phyloP scores from a whole-genome alignment of 2,888 invertebrate species.

The Orthonevra nobilis region DNA sequence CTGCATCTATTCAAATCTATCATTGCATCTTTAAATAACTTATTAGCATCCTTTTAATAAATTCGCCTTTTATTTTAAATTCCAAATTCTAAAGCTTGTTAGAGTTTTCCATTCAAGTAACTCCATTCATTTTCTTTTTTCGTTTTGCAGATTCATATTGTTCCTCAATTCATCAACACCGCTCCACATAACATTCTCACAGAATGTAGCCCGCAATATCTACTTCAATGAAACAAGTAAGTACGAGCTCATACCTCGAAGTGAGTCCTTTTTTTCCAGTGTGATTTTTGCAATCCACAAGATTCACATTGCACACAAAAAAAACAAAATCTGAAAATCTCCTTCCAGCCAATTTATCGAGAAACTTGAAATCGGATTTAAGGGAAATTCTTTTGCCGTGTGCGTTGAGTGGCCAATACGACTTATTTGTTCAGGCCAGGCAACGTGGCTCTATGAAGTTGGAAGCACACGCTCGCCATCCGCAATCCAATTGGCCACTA shows the following conservation, averaged over 20 bases:
- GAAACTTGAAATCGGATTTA: constrained; percentile 73
- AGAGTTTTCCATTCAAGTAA: too few relatives aligned
- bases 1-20: too few relatives aligned
- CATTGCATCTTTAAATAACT: too few relatives aligned
- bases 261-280: too few relatives aligned
- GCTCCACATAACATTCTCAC: constrained; percentile 78
- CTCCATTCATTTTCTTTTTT: constrained; percentile 2
- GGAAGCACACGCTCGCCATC: constrained; percentile 77
- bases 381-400: constrained; percentile 77
- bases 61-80: too few relatives aligned
- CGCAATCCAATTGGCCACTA: constrained; percentile 78
- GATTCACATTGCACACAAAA: background rate
- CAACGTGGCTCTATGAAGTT: constrained; percentile 76
- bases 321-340: constrained; percentile 1
- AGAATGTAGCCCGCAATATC: constrained; percentile 77
- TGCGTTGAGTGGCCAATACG: constrained; percentile 78
- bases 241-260: constrained; percentile 34
- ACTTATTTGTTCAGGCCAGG: constrained; percentile 77
- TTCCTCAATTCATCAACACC: constrained; percentile 77
- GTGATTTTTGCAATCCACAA: background rate
- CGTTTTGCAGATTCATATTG: constrained; percentile 77
- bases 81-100: too few relatives aligned
- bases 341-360: constrained; percentile 76
- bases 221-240: constrained; percentile 80
- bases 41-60: too few relatives aligned